Evolutionary conservation across 2,888 invertebrate genomes (phyloP), one percentile per base, ranked within the genome.

Genomic region (Ecliptopera silaceata): DNA sequence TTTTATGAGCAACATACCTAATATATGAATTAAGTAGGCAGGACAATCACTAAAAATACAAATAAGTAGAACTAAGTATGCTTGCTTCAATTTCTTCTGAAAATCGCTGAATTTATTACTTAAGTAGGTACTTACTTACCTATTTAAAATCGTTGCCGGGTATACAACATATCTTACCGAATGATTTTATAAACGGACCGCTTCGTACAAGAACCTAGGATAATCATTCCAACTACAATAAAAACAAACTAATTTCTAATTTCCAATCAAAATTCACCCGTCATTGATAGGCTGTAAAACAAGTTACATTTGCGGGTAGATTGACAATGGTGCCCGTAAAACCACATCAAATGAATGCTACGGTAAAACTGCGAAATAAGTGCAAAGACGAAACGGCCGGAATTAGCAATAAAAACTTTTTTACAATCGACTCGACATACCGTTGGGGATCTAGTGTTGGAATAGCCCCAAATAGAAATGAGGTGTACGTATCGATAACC

Each of bases 331-430:
- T 56, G 57, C 63, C 66, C 54, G 69, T 61, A 56, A 58, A 63
- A 49, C 59, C 59, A 56, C 59, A 46, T 22, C 46, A 51, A 59
- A 54, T 45, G 49, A 51, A 43, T 43, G 36, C 47, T 45, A 52
- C 54, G 76, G 69, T 69, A 74, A 82, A 85, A 75, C 65, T 65
- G 70, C 63, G 69, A 55, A 57, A 47, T 70, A 75, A 77, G 69
- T 69, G 69, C 57, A 61, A 64, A 69, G 66, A 70, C 72, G 74
- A 69, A 77, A 74, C 64, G 65, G 68, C 71, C 64, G 72, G 81
- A 84, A 89, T 89, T 86, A 87, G 86, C 84, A 77, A 84, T 90
- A 89, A 89, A 89, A 90, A 89, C 87, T 88, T 89, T 87, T 88
- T 86, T 86, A 87, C 86, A 83, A 79, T 86, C 82, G 75, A 75